Evolutionary conservation across 2,888 invertebrate species (phyloP), one percentile per base, ranked within the genome.

Genomic region (Mesodorylaimus sp.): DNA sequence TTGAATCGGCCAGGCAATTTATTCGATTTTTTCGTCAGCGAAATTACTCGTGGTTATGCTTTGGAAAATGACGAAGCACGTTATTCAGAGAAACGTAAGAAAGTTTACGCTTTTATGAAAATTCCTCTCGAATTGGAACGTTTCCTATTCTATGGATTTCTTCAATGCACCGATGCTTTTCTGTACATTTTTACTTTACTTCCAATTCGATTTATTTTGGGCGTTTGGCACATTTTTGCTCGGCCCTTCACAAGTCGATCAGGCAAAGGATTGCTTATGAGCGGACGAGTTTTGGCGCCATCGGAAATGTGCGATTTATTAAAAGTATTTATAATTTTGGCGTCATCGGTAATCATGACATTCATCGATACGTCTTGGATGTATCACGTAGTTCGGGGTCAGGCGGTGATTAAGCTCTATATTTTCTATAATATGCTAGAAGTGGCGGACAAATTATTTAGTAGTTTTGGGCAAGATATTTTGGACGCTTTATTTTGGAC

Each of bases 361-460:
- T 83, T 84, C 61, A 81, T 97, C 55, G 97, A 99, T 67, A 91
- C 89, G 38, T 93, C 91, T 58, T 85, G 95, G 76, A 80, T 95
- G 75, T 97, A 97, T 71, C 95, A 97, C 69, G 75, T 93, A 60
- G 70, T 74, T 10, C 62, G 72, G 48, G 91, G 91, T 61, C 97
- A 99, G 66, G 91, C 93, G 57, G 89, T 95, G 54, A 95, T 99
- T 70, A 99, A 99, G 66, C 73, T 99, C 57, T 99, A 99, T 66
- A 91, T 99, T 66, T 93, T 97, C 73, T 99, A 88, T 70, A 99
- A 99, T 68, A 97, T 97, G 91, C 72, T 97, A 52, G 97, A 99
- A 74, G 73, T 77, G 47, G 89, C 88, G 16, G 50, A 49, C 24
- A 53, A 53, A 51, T 27, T 44, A 19, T 44, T 52, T 37, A 29